Conservation (phyloP, 2,113 vertebrate species). For the Cyanoderma ruficeps region DNA sequence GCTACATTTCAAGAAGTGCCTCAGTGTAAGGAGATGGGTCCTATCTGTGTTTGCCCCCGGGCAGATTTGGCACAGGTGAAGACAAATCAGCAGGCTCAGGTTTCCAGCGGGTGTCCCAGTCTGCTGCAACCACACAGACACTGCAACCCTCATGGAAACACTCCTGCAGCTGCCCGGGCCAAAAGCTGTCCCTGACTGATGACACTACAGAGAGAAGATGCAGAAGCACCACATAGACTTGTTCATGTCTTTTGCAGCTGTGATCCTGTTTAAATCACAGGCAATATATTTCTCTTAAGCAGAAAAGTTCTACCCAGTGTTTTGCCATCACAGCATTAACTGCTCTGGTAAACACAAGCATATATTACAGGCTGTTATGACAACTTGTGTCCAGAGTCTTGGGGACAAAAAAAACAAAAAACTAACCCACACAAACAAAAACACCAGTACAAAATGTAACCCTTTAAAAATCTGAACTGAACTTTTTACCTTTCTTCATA, state of each 20-base stretch:
- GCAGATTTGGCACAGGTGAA: neutral
- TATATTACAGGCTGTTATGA: neutral
- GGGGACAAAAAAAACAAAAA: fast-evolving
- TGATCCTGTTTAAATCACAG: neutral
- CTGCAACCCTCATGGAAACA: neutral
- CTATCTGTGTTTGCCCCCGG: neutral
- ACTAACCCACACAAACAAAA: neutral
- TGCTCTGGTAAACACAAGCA: neutral
- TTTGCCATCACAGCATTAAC: neutral
- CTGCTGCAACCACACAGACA: neutral
- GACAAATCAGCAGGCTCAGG: neutral
- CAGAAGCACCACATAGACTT: neutral
- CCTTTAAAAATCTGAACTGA: neutral
- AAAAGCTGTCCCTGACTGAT: neutral
- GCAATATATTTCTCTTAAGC: neutral
- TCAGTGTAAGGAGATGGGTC: neutral
- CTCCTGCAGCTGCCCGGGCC: neutral
- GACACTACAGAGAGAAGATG: neutral
- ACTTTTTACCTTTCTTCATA: neutral
- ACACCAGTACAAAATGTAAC: neutral
- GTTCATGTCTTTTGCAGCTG: neutral
- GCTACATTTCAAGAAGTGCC: neutral
- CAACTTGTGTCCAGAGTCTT: neutral
- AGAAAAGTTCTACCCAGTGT: neutral
- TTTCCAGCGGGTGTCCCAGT: neutral